Percentiles rank a stretch among this genome's conserved stretches.
phyloP scores from a whole-genome alignment of 2,113 vertebrate genomes.

The Stomatorhinus ivindoensis region DNA sequence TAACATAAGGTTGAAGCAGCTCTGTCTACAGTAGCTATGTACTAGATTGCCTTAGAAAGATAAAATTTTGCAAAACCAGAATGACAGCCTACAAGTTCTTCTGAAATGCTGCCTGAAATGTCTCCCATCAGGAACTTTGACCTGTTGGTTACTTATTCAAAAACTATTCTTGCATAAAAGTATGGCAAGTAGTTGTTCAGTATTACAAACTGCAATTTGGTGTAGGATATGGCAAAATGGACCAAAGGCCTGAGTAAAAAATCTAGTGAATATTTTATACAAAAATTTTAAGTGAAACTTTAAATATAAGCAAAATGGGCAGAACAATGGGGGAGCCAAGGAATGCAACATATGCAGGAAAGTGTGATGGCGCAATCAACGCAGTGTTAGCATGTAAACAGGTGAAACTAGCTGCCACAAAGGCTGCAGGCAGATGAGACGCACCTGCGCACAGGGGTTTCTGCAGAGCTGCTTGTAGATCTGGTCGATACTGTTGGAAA shows the following conservation, averaged over 20 bases:
- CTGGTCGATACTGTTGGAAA: slow-evolving; percentile 73
- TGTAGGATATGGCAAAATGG: not conserved
- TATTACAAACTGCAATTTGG: not conserved
- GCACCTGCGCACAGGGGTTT: slow-evolving; percentile 84
- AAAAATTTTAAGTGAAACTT: not conserved
- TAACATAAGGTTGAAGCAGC: not conserved
- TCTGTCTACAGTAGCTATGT: not conserved
- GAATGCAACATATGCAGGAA: not conserved
- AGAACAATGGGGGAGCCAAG: not conserved
- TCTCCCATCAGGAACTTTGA: not conserved
- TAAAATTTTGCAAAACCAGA: not conserved
- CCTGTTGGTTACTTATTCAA: not conserved
- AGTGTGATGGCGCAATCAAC: not conserved
- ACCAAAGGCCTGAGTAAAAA: not conserved
- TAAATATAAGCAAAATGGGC: not conserved
- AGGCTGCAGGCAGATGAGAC: slow-evolving; percentile 15
- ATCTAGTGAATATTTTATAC: not conserved
- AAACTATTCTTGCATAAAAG: not conserved
- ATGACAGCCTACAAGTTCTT: not conserved
- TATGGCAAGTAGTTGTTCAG: not conserved
- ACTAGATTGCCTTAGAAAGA: not conserved
- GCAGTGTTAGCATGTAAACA: not conserved
- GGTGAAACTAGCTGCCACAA: not conserved
- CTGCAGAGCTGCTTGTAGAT: slow-evolving; percentile 90
- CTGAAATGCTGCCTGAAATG: not conserved